Conservation (phyloP, 2,113 vertebrate genomes). For the Haplochromis burtoni region DNA sequence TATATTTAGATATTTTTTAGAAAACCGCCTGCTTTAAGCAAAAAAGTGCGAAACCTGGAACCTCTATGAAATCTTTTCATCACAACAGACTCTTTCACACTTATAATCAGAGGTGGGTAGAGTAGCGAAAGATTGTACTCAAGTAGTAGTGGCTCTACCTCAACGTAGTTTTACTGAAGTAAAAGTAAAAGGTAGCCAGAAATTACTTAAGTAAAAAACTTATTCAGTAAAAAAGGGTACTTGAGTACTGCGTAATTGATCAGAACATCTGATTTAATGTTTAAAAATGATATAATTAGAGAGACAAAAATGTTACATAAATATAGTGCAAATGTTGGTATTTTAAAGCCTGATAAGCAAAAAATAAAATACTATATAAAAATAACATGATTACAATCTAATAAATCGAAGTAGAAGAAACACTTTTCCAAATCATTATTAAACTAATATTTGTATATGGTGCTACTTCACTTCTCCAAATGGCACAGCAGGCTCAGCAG, state of each 20-base stretch:
- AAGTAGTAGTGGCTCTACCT: neutral
- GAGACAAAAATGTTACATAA: fast-evolving
- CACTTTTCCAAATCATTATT: neutral
- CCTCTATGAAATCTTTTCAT: neutral
- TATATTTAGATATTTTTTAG: neutral
- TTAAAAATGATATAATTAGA: neutral
- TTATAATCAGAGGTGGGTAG: neutral
- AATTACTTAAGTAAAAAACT: neutral
- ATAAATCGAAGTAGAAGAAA: neutral
- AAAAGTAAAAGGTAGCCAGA: neutral
- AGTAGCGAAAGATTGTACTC: neutral
- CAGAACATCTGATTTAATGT: neutral
- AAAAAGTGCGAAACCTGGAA: neutral
- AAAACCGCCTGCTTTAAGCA: neutral
- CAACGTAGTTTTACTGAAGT: neutral
- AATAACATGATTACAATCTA: neutral
- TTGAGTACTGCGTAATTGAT: neutral
- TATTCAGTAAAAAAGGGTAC: neutral
- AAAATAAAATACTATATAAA: neutral
- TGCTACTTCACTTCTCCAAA: neutral
- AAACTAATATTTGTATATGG: neutral
- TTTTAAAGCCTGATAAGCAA: neutral
- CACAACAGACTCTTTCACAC: neutral
- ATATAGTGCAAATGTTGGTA: neutral
- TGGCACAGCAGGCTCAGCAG: neutral